Evolutionary conservation across 2,797 vertebrate genomes (phyloP), one percentile per base, ranked within the genome.

Genomic region (Netta rufina): DNA sequence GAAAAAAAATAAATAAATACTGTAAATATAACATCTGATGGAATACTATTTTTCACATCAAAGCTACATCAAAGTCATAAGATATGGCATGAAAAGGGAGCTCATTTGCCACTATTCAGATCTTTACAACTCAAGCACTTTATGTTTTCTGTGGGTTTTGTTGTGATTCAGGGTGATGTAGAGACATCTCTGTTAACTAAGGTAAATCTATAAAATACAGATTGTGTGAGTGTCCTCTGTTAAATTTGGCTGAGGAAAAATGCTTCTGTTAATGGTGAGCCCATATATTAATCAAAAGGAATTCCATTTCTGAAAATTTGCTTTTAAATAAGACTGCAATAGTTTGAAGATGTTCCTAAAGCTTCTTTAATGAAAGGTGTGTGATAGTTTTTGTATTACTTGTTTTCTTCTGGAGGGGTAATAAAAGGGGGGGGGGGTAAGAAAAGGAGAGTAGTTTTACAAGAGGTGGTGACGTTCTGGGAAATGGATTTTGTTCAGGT

Each of bases 31-130:
- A 84, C 17, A 45, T 49, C 54, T 77, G 72, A 81, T 71, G 41
- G 28, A 65, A 61, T 77, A 25, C 65, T 84, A 27, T 25, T 5
- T 66, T 87, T 58, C 60, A 3, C 11, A 43, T 85, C n/a, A 97
- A 81, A 78, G 27, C 67, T 70, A 2, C 25, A 41, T 75, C 27
- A 53, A 91, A 88, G 71, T 84, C 62, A 8, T 70, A 66, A 91
- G 76, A 89, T 84, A 25, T 32, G 28, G 27, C 39, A 56, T 64
- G 54, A 89, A 89, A 93, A 90, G 13, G 27, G 41, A 95, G 60
- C 73, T 93, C 69, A 51, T 96, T 97, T 93, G 24, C 32, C 16
- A 28, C 83, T 79, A 67, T 89, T 95, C 82, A 93, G 69, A 82
- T 64, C 25, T 41, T 75, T 84, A 57, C 43, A 84, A 32, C 66